Evolutionary conservation across 1,140 invertebrate species (phyloP).

Genomic region (Chironomus striatipennis): DNA sequence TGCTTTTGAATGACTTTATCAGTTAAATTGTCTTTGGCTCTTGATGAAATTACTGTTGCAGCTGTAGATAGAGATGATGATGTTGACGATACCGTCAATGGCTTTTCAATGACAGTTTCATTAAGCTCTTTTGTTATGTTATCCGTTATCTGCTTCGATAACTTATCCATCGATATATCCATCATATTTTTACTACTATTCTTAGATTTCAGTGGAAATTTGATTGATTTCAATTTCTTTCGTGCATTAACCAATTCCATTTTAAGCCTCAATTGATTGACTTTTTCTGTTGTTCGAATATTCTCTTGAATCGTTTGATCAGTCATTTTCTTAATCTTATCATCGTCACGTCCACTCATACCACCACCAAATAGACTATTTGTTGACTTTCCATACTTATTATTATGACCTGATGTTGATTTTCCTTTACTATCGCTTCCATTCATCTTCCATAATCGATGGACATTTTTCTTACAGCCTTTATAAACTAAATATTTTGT

Average conservation of each 20-base stretch:
- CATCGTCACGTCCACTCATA: not conserved
- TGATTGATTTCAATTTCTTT: not conserved
- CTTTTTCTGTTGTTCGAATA: not conserved
- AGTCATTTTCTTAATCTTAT: constrained; percentile 3
- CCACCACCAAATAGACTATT: not conserved
- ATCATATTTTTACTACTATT: not conserved
- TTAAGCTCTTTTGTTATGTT: no score
- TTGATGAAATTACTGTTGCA: not conserved
- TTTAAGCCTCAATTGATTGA: not conserved
- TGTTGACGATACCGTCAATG: no score
- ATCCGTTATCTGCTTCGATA: no score
- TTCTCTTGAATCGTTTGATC: constrained; percentile 2
- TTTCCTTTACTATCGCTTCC: constrained; percentile 13
- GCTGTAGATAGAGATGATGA: not conserved
- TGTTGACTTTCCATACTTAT: not conserved
- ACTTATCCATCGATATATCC: no score
- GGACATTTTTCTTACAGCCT: constrained; percentile 26
- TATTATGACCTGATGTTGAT: constrained; percentile 6
- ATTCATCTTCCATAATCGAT: constrained; percentile 25
- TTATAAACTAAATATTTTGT: constrained; percentile 26
- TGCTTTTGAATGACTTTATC: not conserved
- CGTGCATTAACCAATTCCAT: not conserved
- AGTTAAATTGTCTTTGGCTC: not conserved
- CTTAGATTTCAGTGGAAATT: not conserved
- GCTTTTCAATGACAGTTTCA: no score